Percentiles rank a stretch among this genome's conserved stretches.
These are phyloP conservation scores for Rhinichthys klamathensis DNA, from an alignment of 2,113 vertebrate genomes.

Conservation along the genomic window DNA sequence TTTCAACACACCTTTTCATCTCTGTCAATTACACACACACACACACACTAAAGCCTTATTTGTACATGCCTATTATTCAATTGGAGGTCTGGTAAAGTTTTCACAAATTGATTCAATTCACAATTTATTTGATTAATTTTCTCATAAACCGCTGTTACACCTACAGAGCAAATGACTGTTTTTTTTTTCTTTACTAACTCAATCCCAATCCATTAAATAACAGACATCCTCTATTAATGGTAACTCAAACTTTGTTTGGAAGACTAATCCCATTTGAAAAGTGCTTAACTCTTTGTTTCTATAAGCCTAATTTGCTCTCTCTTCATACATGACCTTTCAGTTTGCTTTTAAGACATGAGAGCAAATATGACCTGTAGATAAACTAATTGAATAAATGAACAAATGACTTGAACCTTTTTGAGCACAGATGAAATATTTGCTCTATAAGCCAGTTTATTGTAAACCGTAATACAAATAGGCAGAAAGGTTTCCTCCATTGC, in stretches of 20 bases:
- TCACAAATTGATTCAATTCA: background rate
- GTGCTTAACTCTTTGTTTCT: constrained; percentile 32
- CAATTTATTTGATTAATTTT: background rate
- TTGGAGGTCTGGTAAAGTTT: background rate
- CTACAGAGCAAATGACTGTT: background rate
- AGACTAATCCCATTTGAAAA: constrained; percentile 3
- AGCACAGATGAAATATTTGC: constrained; percentile 37
- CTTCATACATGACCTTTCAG: constrained; percentile 69
- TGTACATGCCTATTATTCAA: background rate
- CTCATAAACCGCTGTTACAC: background rate
- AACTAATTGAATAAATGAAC: constrained; percentile 56
- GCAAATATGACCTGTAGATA: constrained; percentile 65
- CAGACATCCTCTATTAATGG: background rate
- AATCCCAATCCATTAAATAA: no score
- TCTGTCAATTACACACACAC: constrained; percentile 21
- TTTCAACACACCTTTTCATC: constrained; percentile 38
- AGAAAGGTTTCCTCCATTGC: background rate
- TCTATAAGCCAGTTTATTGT: constrained; percentile 18
- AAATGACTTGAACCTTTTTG: constrained; percentile 39
- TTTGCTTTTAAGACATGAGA: constrained; percentile 54
- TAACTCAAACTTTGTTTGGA: background rate
- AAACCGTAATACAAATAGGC: background rate
- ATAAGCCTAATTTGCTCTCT: constrained; percentile 47
- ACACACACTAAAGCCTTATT: constrained; percentile 30
- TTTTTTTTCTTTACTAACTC: background rate